A percentile compares a stretch with the other conserved stretches of the same genome.
These are phyloP conservation scores for Lepus oiostolus DNA, from an alignment of 2,797 vertebrate genomes.

Conservation along the genomic window DNA sequence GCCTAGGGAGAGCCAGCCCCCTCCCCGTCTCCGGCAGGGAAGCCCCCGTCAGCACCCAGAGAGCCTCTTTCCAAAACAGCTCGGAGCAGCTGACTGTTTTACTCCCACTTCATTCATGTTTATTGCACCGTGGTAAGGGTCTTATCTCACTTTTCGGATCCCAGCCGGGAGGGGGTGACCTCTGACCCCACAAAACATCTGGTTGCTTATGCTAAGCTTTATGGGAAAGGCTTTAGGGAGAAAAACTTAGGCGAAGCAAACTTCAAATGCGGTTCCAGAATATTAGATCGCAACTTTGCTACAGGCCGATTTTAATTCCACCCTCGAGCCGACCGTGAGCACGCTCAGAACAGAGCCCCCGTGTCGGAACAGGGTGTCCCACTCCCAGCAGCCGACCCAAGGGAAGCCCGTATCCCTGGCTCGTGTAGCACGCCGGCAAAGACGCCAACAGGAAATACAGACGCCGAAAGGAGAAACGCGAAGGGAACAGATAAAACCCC, in stretches of 20 bases:
- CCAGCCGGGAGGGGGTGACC: background rate
- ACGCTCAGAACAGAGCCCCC: background rate
- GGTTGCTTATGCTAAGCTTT: background rate
- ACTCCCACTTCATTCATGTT: conserved; percentile 41
- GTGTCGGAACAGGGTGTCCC: background rate
- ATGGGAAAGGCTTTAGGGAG: background rate
- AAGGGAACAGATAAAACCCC: background rate
- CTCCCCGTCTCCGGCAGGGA: background rate
- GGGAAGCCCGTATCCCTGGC: background rate
- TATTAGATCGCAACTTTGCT: background rate
- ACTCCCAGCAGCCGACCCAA: background rate
- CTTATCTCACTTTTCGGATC: background rate
- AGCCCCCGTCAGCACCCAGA: background rate
- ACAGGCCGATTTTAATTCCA: conserved; percentile 1
- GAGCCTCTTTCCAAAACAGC: no score
- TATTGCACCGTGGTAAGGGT: conserved; percentile 4
- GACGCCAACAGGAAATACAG: background rate
- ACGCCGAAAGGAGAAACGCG: background rate
- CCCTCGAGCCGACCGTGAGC: background rate
- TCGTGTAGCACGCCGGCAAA: background rate
- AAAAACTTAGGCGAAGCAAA: background rate
- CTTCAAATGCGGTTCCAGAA: background rate
- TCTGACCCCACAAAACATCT: conserved; percentile 7
- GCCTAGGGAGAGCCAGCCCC: no score
- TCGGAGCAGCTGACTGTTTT: background rate